Evolutionary conservation across 2,113 vertebrate genomes (phyloP), one percentile per base, ranked within the genome.

Genomic region (Chaetodon trifascialis): DNA sequence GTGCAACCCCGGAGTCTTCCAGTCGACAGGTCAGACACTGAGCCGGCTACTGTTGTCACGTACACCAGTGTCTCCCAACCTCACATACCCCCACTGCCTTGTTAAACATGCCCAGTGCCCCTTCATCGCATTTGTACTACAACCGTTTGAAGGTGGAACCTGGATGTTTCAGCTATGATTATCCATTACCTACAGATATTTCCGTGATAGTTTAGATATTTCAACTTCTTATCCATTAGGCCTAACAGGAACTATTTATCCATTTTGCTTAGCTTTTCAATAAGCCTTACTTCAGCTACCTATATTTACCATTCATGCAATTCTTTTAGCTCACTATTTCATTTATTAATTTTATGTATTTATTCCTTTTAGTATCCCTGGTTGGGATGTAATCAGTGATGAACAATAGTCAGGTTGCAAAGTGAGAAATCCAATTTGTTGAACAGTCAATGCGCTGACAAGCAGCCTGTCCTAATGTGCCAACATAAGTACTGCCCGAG

Each of bases 1-100:
- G 89, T 99, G 98, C 92, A 99, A 99, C 93, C 96, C 97, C 0
- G 98, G 98, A 1, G 98, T 99, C 91, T 99, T 99, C 94, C 98
- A 99, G 95, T 99, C 98, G 25, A 98, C 98, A 96, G 98, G 98
- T 99, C 30, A 91, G 96, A 76, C 25, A 14, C 80, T 11, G 23
- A 15, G 52, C 63, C 46, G 40, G 51, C 40, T 60, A 8, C 23
- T 77, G 40, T 42, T 77, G 40, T 42, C 0, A 3, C 23, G 19
- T 60, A 25, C 51, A 38, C 30, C 1, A 54, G n/a, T 17, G 38
- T 12, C 52, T 7, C 49, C 9, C 2, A 17, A 2, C 5, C 30
- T 69, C 40, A 21, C 1, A 3, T n/a, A 11, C 16, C 25, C 25
- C 9, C 5, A 40, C 2, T 55, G 59, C 21, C 30, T 36, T 47